Evolutionary conservation across 2,113 vertebrate genomes (phyloP).

Genomic region (Cinclus cinclus): DNA sequence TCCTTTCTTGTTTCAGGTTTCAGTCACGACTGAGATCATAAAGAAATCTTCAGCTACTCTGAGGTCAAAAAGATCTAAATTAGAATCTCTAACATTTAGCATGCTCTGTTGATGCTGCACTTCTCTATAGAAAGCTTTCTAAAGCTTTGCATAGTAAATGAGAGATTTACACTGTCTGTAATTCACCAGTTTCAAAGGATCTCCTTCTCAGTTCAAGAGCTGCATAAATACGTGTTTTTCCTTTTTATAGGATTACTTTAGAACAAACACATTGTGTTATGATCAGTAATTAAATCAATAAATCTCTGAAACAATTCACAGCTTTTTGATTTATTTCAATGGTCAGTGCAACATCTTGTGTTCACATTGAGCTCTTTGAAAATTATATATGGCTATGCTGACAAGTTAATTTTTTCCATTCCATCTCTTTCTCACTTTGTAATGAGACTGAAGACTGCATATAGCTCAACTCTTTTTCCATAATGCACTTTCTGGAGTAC

Average conservation of each 20-base stretch:
- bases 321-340: slow-evolving; percentile 45
- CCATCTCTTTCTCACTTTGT: slow-evolving; percentile 43
- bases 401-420: slow-evolving; percentile 68
- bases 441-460: slow-evolving; percentile 41
- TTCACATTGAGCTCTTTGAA: slow-evolving; percentile 45
- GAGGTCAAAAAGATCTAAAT: neutral
- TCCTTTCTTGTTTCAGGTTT: neutral
- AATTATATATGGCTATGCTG: slow-evolving; percentile 45
- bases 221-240: slow-evolving; percentile 6
- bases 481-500: slow-evolving; percentile 28
- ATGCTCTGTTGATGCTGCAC: neutral
- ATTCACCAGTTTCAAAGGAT: slow-evolving; percentile 15
- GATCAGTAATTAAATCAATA: slow-evolving; percentile 46
- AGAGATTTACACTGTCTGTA: neutral
- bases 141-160: neutral
- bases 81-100: neutral
- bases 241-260: slow-evolving; percentile 3
- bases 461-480: slow-evolving; percentile 36
- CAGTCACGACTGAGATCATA: neutral
- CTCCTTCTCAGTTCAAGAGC: neutral
- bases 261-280: slow-evolving; percentile 33
- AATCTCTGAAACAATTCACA: slow-evolving; percentile 44
- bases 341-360: slow-evolving; percentile 43
- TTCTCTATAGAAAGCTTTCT: neutral
- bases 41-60: slow-evolving; percentile 1